These are phyloP conservation scores for Probosciger aterrimus DNA, from an alignment of 2,113 vertebrate species.

Conservation along the genomic window DNA sequence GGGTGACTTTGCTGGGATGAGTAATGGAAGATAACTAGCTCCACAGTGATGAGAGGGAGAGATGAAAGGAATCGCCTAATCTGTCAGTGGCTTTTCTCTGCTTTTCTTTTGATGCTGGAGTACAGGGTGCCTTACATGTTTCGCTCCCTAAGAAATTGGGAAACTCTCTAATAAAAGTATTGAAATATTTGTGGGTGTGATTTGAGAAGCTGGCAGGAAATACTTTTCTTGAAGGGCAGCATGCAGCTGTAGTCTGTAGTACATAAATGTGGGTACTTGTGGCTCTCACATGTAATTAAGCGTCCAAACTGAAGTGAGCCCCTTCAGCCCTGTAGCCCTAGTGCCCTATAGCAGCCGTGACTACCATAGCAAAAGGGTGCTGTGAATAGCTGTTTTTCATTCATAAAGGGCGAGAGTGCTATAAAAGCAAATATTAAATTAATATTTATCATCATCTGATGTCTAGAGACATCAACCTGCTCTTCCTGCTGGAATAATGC, in stretches of 20 bases:
- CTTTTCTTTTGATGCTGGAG: not conserved
- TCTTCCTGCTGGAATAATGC: not conserved
- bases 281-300: not conserved
- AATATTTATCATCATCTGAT: not conserved
- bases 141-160: not conserved
- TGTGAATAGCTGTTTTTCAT: not conserved
- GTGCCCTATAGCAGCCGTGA: not conserved
- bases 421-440: not conserved
- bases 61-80: not conserved
- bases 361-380: not conserved
- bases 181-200: not conserved
- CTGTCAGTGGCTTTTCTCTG: not conserved
- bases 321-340: not conserved
- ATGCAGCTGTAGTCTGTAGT: not conserved
- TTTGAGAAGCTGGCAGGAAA: not conserved
- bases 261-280: rapidly evolving
- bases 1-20: not conserved
- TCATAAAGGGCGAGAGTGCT: not conserved
- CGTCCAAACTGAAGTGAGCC: not conserved
- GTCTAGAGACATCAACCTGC: not conserved
- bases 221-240: not conserved
- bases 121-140: rapidly evolving
- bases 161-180: not conserved
- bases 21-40: not conserved
- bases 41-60: not conserved